phyloP scores from a whole-genome alignment of 1,140 invertebrate genomes.

The Drosophila sp. region DNA sequence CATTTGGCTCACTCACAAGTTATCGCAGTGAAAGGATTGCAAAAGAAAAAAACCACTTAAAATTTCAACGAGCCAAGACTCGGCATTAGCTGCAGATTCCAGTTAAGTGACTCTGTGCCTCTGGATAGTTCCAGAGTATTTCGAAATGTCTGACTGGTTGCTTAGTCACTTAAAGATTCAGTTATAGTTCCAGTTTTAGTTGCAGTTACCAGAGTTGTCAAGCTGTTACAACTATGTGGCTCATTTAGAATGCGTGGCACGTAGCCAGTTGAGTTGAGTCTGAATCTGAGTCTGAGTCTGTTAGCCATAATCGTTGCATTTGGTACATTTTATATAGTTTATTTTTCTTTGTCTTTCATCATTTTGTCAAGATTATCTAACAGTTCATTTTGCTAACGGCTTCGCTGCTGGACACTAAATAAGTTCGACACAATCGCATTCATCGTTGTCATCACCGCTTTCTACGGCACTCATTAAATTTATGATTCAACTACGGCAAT shows the following conservation, averaged over 20 bases:
- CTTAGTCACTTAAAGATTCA: conserved; percentile 2
- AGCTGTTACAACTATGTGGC: conserved; percentile 10
- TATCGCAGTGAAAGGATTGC: conserved; percentile 9
- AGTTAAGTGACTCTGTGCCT: conserved; percentile 2
- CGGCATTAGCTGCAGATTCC: background rate
- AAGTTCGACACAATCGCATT: conserved; percentile 17
- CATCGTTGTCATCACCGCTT: conserved; percentile 28
- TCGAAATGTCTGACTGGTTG: conserved; percentile 9
- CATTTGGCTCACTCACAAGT: conserved; percentile 2
- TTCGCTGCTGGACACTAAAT: conserved; percentile 35
- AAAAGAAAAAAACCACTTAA: background rate
- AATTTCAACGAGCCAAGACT: background rate
- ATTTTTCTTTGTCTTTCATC: conserved; percentile 6
- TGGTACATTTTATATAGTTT: conserved; percentile 10
- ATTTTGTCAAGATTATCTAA: conserved; percentile 49
- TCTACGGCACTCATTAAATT: conserved; percentile 50
- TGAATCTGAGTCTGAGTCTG: conserved; percentile 16
- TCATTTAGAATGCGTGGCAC: conserved; percentile 48
- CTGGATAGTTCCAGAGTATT: conserved; percentile 19
- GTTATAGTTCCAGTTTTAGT: conserved; percentile 29
- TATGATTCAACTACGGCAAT: conserved; percentile 54
- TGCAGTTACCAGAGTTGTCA: conserved; percentile 19
- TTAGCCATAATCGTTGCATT: conserved; percentile 35
- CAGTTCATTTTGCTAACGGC: conserved; percentile 55
- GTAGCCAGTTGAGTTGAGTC: conserved; percentile 21